A percentile compares a stretch with the other conserved stretches of the same genome.
Conservation (phyloP, 2,113 vertebrate species). For the Grantiella picta region DNA sequence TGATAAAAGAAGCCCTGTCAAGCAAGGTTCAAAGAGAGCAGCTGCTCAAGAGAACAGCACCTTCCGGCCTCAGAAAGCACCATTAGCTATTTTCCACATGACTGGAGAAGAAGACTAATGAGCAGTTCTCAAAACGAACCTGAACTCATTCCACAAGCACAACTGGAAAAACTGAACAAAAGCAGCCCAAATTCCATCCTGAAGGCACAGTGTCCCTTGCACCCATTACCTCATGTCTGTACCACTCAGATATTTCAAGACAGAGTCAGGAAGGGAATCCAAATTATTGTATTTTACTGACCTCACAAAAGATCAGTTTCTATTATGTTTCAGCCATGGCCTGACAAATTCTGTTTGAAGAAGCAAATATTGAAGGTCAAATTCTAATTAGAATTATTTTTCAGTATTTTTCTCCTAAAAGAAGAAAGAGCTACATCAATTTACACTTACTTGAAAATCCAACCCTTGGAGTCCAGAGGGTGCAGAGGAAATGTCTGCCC, state of each 20-base stretch:
- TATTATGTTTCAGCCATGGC: neutral
- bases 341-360: neutral
- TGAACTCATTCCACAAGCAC: neutral
- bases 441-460: neutral
- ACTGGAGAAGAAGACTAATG: neutral
- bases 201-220: neutral
- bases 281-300: neutral
- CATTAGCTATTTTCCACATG: neutral
- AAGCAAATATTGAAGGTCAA: neutral
- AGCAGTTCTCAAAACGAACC: neutral
- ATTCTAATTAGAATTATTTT: neutral
- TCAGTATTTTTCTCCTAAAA: neutral
- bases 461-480: neutral
- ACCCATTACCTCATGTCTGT: neutral
- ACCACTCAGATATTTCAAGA: neutral
- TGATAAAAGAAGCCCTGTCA: neutral
- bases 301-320: neutral
- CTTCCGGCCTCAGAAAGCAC: neutral
- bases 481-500: neutral
- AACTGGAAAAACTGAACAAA: neutral
- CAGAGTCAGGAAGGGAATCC: neutral
- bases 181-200: neutral
- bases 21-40: slow-evolving; percentile 3
- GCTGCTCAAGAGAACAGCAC: slow-evolving; percentile 10
- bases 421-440: neutral